Base-by-base conservation (phyloP, 2,888 invertebrate genomes). In the Ptilodon capucinus region DNA sequence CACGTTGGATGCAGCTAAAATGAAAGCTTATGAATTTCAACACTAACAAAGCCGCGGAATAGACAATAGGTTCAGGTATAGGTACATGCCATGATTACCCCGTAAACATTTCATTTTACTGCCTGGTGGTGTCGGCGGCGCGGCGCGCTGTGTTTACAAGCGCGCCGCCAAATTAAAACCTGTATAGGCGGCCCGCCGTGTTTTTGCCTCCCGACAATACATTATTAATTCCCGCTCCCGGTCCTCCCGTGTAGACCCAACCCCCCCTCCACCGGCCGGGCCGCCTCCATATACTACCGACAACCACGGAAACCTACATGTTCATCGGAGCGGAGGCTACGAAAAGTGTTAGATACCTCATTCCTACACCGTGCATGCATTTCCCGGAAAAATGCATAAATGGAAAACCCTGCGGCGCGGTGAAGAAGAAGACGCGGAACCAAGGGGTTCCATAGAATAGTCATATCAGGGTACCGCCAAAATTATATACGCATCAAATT, bases 101-200 rank as follows among this genome's bases (percentile, higher is more conserved):
- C 8, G 32, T 35, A 35, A 35, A 17, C 9, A 17, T 17, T 35
- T 35, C 9, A 35, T 17, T 14, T 11, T 4, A 35, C 35, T 17
- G 14, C 32, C 1, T 4, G 11, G 28, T n/a, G n/a, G 11, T 28
- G 25, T 25, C 9, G n/a, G 28, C 32, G 35, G 17, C 14, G 17
- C 17, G 34, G 11, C 35, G 35, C 16, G 4, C 0, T 6, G 35
- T 17, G 35, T 35, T 35, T 17, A 35, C 35, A 35, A 35, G 35
- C 35, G 17, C 35, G 17, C 9, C 17, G 19, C 17, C 39, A 40
- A 47, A 47, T 47, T 43, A 40, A 47, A 47, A 43, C 28, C 42
- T 40, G 47, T 40, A 14, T 13, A 17, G 30, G 35, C 35, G 17
- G 7, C 5, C 42, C 39, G 42, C 5, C 43, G n/a, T 43, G 40